Conservation (phyloP, 2,888 invertebrate genomes). For the Buathra laborator region DNA sequence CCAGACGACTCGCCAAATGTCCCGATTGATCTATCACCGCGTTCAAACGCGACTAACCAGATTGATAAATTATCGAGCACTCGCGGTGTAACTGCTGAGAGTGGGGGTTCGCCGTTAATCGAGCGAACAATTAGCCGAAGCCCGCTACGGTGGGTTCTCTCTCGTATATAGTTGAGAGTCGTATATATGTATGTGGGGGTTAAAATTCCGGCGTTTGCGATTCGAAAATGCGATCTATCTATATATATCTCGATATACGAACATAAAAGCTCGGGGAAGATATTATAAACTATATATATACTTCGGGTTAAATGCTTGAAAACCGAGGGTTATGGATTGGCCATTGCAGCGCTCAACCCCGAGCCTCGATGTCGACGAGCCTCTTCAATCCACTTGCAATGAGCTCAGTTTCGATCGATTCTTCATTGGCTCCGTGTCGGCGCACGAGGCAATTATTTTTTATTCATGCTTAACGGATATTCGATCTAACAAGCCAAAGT, state of each 20-base stretch:
- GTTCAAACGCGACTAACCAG: slow-evolving; percentile 7
- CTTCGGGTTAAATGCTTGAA: slow-evolving; percentile 27
- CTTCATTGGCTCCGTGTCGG: slow-evolving; percentile 7
- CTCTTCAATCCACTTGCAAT: not conserved
- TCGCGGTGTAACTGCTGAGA: not conserved
- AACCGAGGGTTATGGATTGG: slow-evolving; percentile 3
- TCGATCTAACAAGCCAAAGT: not conserved
- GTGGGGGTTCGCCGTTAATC: slow-evolving; percentile 1
- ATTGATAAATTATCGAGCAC: slow-evolving; percentile 24
- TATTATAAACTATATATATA: slow-evolving; percentile 7
- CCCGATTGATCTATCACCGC: slow-evolving; percentile 22
- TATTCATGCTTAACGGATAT: slow-evolving; percentile 15
- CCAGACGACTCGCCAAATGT: not conserved
- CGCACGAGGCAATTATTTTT: slow-evolving; percentile 8
- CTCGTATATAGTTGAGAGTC: not conserved
- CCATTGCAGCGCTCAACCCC: not conserved
- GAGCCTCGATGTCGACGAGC: slow-evolving; percentile 15
- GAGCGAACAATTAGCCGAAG: slow-evolving; percentile 23
- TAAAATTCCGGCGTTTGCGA: slow-evolving; percentile 8
- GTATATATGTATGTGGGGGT: not conserved
- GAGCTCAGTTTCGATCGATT: slow-evolving; percentile 20
- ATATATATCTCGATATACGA: not conserved
- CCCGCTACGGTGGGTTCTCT: slow-evolving; percentile 1
- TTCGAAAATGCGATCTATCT: slow-evolving; percentile 13
- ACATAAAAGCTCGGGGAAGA: not conserved